Base-by-base conservation (phyloP, 2,113 vertebrate species). In the Aplodontia rufa region DNA sequence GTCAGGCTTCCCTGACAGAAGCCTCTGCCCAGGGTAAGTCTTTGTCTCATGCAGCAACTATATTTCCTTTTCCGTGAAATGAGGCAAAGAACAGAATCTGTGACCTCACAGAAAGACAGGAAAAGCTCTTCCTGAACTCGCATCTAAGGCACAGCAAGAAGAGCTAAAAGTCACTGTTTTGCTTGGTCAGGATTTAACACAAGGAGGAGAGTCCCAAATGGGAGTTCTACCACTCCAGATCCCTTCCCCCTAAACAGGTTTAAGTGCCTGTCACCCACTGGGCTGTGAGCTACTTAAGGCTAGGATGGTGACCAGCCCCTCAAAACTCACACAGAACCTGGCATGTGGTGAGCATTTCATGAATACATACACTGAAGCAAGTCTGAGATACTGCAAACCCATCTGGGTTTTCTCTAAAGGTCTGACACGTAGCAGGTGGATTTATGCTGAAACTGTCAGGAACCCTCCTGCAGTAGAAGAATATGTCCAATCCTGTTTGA, bases 391-490 rank as follows among this genome's bases (percentile, higher is more conserved):
- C 20, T 76, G 81, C 20, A 92, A 75, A 74, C 3, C 7, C 62
- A 47, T 66, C 49, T 58, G 35, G 32, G 11, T 94, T 71, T 87
- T 87, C 64, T 93, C 76, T 64, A 28, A 66, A 92, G 47, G 47
- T 90, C 3, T 95, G 74, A 84, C 17, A 64, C 4, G 30, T 14
- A 14, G 28, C 24, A 95, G n/a, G 28, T 74, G 40, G 42, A 40
- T 86, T 91, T 72, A 91, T 32, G 86, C 94, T 88, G 64, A 93
- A 90, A 87, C 7, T 75, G 32, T 68, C 24, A 62, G 49, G 87
- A 49, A 42, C 14, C 28, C 30, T 69, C n/a, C 82, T 76, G 47
- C 30, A 89, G n/a, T 40, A 82, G 49, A 91, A 42, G 45, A 84
- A 86, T 68, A 85, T 24, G 82, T 60, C 64, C 49, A 84, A 53